These are phyloP conservation scores for Zaprionus camerounensis DNA, from an alignment of 1,140 invertebrate genomes.

Conservation along the genomic window DNA sequence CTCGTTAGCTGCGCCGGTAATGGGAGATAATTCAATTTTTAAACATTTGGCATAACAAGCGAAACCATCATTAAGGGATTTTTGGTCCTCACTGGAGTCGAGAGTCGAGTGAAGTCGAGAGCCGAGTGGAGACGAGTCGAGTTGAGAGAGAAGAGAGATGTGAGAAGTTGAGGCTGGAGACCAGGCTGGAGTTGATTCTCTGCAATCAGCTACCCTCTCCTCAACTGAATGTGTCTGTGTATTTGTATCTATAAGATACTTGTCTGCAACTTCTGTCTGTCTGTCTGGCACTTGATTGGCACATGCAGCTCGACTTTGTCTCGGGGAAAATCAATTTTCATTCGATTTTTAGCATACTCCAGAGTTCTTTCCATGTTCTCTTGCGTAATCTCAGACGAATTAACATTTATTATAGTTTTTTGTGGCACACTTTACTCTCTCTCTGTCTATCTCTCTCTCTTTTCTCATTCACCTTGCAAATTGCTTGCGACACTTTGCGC, in stretches of 20 bases:
- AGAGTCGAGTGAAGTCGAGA: not conserved
- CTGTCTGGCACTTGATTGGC: constrained; percentile 58
- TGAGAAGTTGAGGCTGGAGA: constrained; percentile 9
- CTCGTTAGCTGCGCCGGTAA: constrained; percentile 81
- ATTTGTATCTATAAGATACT: constrained; percentile 61
- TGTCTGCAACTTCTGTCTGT: constrained; percentile 62
- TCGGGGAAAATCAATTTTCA: constrained; percentile 68
- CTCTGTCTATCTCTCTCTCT: not conserved
- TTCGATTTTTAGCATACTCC: constrained; percentile 48
- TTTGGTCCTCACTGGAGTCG: constrained; percentile 58
- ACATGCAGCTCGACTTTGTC: constrained; percentile 36
- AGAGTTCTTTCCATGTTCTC: not conserved
- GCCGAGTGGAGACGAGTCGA: not conserved
- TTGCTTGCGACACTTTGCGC: constrained; percentile 46
- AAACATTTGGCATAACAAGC: constrained; percentile 84
- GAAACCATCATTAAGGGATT: constrained; percentile 84
- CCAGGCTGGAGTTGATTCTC: constrained; percentile 32
- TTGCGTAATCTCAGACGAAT: constrained; percentile 68
- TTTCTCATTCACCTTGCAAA: constrained; percentile 26
- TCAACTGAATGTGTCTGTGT: constrained; percentile 8
- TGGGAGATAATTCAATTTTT: constrained; percentile 84
- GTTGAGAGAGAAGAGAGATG: not conserved
- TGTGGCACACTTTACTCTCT: constrained; percentile 61
- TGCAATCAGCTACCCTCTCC: constrained; percentile 57
- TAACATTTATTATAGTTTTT: constrained; percentile 74